Evolutionary conservation across 2,113 vertebrate genomes (phyloP).

Genomic region (Candoia aspera): DNA sequence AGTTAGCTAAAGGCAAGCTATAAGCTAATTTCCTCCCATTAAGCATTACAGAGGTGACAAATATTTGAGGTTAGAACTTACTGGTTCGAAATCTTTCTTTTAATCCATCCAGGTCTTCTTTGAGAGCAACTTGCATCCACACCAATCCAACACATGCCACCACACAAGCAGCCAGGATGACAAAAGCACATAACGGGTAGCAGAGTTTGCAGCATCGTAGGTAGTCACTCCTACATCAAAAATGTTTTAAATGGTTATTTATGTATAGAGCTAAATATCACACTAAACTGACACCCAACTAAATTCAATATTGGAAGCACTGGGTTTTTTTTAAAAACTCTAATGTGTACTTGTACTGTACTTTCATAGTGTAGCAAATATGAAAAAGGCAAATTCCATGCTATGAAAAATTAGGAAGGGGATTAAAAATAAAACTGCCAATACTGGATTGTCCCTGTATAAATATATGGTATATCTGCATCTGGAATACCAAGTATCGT

Average conservation of each 20-base stretch:
- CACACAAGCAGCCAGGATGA: constrained; percentile 91
- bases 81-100: constrained; percentile 93
- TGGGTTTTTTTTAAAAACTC: not conserved
- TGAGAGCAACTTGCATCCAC: constrained; percentile 98
- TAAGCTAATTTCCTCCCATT: not conserved
- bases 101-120: constrained; percentile 90
- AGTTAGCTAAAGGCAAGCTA: not conserved
- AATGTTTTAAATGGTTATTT: not conserved
- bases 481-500: not conserved
- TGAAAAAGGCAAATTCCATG: not conserved
- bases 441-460: not conserved
- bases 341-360: not conserved
- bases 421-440: not conserved
- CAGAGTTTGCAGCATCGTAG: constrained; percentile 91
- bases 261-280: not conserved
- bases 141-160: constrained; percentile 92
- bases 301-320: not conserved
- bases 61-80: constrained; percentile 68
- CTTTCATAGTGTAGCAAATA: not conserved
- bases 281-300: not conserved
- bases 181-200: constrained; percentile 90
- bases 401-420: not conserved
- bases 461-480: not conserved
- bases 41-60: not conserved
- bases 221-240: constrained; percentile 80